Evolutionary conservation across 2,888 invertebrate genomes (phyloP).

Genomic region (Carpatolechia fugitivella): DNA sequence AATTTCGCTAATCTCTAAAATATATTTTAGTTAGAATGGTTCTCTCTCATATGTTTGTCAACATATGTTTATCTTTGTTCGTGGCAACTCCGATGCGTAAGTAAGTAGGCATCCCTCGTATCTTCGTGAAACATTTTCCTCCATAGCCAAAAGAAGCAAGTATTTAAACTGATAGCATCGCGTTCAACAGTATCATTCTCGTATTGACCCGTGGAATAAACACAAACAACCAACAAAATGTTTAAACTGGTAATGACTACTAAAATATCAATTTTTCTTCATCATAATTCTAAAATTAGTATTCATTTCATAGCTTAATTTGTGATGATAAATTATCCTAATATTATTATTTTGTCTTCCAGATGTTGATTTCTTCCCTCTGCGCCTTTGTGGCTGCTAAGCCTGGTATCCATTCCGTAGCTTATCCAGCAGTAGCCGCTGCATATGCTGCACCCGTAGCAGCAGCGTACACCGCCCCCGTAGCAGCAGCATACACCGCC

Average conservation of each 20-base stretch:
- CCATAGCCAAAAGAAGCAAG: slow-evolving; percentile 30
- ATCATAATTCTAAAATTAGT: too few species aligned
- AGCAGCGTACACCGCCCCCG: slow-evolving; percentile 26
- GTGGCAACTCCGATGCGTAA: slow-evolving; percentile 48
- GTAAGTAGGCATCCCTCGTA: slow-evolving; percentile 54
- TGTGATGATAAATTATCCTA: not conserved
- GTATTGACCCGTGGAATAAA: slow-evolving; percentile 26
- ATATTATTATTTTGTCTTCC: slow-evolving; percentile 12
- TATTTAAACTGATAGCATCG: slow-evolving; percentile 53
- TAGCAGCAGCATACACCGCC: slow-evolving; percentile 46
- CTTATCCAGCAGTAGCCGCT: slow-evolving; percentile 17
- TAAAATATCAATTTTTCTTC: too few species aligned
- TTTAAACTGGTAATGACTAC: slow-evolving; percentile 64
- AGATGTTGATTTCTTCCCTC: slow-evolving; percentile 61
- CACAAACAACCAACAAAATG: slow-evolving; percentile 55
- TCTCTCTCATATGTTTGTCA: slow-evolving; percentile 33
- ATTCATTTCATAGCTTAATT: too few species aligned
- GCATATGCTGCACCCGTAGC: slow-evolving; percentile 37
- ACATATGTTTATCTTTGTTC: slow-evolving; percentile 62
- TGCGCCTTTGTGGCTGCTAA: slow-evolving; percentile 62
- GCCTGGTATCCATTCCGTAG: slow-evolving; percentile 56
- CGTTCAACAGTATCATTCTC: slow-evolving; percentile 43
- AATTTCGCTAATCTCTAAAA: too few species aligned
- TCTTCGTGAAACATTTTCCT: slow-evolving; percentile 49
- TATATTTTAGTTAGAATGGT: slow-evolving; percentile 28